These are phyloP conservation scores for Hippocampus kuda DNA, from an alignment of 2,797 vertebrate genomes.

Conservation along the genomic window DNA sequence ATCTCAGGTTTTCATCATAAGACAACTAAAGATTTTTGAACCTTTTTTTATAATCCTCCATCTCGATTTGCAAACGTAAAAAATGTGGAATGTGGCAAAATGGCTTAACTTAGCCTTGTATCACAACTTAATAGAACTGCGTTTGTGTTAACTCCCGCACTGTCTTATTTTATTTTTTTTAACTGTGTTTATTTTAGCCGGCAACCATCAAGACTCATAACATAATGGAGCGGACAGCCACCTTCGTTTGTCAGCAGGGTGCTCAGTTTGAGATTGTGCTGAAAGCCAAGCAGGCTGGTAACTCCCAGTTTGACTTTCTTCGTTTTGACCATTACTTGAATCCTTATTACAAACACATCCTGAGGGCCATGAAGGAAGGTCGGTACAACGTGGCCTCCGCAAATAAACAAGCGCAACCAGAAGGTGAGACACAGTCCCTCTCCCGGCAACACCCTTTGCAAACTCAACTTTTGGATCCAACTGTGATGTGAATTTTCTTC, in stretches of 20 bases:
- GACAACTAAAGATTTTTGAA: too few relatives aligned
- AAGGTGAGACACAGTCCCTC: constrained; percentile 60
- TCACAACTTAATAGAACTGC: background rate
- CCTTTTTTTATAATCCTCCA: too few relatives aligned
- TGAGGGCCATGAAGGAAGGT: constrained; percentile 93
- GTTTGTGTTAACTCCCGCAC: too few relatives aligned
- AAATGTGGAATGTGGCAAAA: too few relatives aligned
- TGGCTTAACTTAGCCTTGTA: too few relatives aligned
- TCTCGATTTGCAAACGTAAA: too few relatives aligned
- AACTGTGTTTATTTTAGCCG: constrained; percentile 62
- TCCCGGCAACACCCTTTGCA: background rate
- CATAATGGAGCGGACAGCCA: constrained; percentile 94
- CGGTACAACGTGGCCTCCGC: constrained; percentile 71
- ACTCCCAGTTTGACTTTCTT: constrained; percentile 97
- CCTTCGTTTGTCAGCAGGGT: constrained; percentile 92
- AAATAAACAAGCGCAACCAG: constrained; percentile 64
- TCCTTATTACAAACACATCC: constrained; percentile 96
- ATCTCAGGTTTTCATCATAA: too few relatives aligned
- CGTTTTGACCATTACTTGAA: constrained; percentile 98
- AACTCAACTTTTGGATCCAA: background rate
- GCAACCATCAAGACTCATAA: constrained; percentile 95
- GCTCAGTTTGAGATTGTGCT: constrained; percentile 98
- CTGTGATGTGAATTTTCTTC: background rate
- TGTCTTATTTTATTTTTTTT: background rate
- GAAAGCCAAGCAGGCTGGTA: constrained; percentile 91